Percentiles rank a stretch among this genome's conserved stretches.
Evolutionary conservation across 2,113 vertebrate species (phyloP).

Genomic region (Cricetomys ansorgei): DNA sequence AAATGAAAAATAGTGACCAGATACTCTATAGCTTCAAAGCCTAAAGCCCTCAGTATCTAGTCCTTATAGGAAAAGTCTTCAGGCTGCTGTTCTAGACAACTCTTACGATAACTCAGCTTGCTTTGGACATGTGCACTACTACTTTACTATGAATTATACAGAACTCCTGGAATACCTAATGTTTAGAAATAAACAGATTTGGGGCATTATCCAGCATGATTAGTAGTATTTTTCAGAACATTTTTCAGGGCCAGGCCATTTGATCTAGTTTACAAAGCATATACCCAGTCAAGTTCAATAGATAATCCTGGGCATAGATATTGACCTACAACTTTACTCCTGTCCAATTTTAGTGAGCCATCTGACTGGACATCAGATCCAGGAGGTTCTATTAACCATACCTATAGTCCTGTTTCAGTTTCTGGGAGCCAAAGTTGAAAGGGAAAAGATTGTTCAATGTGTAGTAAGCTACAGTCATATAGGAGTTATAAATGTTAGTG

Average conservation of each 20-base stretch:
- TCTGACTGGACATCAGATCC: not conserved
- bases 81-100: not conserved
- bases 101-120: not conserved
- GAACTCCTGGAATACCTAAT: not conserved
- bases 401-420: not conserved
- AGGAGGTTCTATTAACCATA: not conserved
- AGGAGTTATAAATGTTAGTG: too few relatives aligned
- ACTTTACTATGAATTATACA: not conserved
- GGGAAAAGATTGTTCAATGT: not conserved
- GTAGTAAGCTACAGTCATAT: not conserved
- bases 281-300: not conserved
- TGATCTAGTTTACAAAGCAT: not conserved
- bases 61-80: not conserved
- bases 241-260: not conserved
- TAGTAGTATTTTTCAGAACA: not conserved
- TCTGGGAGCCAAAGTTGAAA: not conserved
- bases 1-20: not conserved
- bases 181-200: not conserved
- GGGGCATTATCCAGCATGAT: not conserved
- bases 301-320: not conserved
- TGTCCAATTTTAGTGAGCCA: not conserved
- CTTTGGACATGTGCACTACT: not conserved
- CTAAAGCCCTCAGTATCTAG: not conserved
- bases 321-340: not conserved
- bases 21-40: fast-evolving